Percentiles rank a stretch among this genome's conserved stretches.
Conservation (phyloP, 2,797 vertebrate species). For the Poecilia velifera region DNA sequence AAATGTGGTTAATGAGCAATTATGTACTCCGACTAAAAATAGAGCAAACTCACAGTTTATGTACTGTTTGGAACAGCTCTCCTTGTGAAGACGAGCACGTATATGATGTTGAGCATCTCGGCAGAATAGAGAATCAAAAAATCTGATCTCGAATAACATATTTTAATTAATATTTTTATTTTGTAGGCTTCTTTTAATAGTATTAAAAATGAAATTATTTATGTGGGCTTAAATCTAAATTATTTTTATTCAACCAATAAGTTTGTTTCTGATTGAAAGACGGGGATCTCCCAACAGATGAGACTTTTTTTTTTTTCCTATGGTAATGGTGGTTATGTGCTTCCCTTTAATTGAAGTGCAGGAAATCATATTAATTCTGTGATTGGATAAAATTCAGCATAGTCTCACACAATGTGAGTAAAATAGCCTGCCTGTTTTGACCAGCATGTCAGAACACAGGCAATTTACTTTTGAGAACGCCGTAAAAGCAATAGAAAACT, state of each 20-base stretch:
- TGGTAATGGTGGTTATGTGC: background rate
- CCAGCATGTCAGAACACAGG: background rate
- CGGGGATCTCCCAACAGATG: background rate
- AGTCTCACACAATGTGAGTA: background rate
- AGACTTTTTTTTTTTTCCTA: background rate
- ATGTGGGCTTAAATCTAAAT: background rate
- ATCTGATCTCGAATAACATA: background rate
- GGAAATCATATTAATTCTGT: background rate
- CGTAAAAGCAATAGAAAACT: background rate
- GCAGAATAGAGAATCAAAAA: background rate
- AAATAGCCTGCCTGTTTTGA: background rate
- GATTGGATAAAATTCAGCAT: background rate
- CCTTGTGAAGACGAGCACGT: background rate
- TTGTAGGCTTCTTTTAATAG: background rate
- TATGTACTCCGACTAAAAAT: background rate
- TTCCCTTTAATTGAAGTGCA: background rate
- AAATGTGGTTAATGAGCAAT: conserved; percentile 9
- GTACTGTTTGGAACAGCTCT: background rate
- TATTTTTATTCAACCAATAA: background rate
- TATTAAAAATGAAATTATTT: background rate
- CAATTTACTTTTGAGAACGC: background rate
- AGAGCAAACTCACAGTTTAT: background rate
- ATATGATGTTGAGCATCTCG: background rate
- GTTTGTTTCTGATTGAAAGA: background rate
- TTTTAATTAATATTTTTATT: background rate